Evolutionary conservation across 2,797 vertebrate species (phyloP).

Genomic region (Cryptoprocta ferox): DNA sequence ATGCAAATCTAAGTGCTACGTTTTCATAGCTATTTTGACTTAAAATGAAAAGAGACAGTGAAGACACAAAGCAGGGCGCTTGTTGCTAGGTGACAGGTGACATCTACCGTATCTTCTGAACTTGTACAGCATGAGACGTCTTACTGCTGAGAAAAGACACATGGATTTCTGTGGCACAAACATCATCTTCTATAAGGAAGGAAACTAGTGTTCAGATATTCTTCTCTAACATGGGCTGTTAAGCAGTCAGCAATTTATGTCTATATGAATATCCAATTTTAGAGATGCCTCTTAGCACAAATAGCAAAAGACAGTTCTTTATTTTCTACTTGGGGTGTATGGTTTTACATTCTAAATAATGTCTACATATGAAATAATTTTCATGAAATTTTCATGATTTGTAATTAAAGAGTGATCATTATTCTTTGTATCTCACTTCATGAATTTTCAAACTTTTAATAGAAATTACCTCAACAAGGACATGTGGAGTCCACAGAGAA

Average conservation of each 20-base stretch:
- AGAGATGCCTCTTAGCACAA: not conserved
- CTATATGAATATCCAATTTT: not conserved
- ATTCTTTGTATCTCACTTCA: not conserved
- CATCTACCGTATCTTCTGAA: slow-evolving; percentile 77
- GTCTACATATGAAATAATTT: not conserved
- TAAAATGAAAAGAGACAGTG: slow-evolving; percentile 77
- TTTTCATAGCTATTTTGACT: slow-evolving; percentile 78
- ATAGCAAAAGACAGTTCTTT: not conserved
- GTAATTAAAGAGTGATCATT: not conserved
- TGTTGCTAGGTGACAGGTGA: slow-evolving; percentile 85
- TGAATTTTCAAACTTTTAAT: not conserved
- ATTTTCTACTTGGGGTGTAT: not conserved
- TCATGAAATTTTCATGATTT: not conserved
- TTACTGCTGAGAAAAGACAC: slow-evolving; percentile 45
- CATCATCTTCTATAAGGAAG: slow-evolving; percentile 25
- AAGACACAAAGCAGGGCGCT: slow-evolving; percentile 73
- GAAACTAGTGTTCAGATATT: not conserved
- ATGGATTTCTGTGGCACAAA: not conserved
- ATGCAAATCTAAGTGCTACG: slow-evolving; percentile 77
- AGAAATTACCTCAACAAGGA: not conserved
- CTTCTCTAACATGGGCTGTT: not conserved
- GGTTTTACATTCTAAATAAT: not conserved
- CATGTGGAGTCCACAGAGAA: not conserved
- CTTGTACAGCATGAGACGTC: slow-evolving; percentile 78
- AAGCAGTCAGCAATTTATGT: not conserved